These are phyloP conservation scores for Polypterus senegalus DNA, from an alignment of 2,113 vertebrate species.

Conservation along the genomic window DNA sequence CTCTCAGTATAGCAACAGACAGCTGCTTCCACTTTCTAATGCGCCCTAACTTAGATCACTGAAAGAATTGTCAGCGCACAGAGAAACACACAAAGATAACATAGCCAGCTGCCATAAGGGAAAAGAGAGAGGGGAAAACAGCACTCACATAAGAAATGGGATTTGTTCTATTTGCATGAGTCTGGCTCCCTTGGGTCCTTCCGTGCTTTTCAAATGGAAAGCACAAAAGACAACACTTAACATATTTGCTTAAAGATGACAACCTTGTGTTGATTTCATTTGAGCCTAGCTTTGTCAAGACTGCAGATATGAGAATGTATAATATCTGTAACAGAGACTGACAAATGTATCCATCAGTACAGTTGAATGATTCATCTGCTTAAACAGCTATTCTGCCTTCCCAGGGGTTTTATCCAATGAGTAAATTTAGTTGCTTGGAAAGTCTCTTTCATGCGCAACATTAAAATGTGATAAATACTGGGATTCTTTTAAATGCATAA, in stretches of 20 bases:
- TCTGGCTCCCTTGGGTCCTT: slow-evolving; percentile 71
- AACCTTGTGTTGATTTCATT: slow-evolving; percentile 85
- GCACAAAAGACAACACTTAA: slow-evolving; percentile 87
- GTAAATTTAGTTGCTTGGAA: slow-evolving; percentile 74
- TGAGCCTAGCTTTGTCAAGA: slow-evolving; percentile 83
- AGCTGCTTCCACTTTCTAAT: slow-evolving; percentile 98
- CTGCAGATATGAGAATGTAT: slow-evolving; percentile 68
- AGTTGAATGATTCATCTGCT: slow-evolving; percentile 85
- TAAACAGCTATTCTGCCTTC: slow-evolving; percentile 73
- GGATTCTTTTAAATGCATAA: slow-evolving; percentile 39
- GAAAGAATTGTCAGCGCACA: slow-evolving; percentile 91
- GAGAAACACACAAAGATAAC: slow-evolving; percentile 96
- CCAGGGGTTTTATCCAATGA: slow-evolving; percentile 72
- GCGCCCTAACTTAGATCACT: slow-evolving; percentile 97
- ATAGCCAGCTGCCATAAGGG: slow-evolving; percentile 86
- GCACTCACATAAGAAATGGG: slow-evolving; percentile 72
- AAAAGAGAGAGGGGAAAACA: slow-evolving; percentile 39
- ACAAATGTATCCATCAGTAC: slow-evolving; percentile 81
- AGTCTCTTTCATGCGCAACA: slow-evolving; percentile 84
- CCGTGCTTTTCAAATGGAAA: slow-evolving; percentile 76
- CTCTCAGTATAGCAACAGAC: slow-evolving; percentile 96
- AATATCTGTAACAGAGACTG: slow-evolving; percentile 73
- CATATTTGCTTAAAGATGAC: slow-evolving; percentile 94
- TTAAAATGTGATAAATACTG: slow-evolving; percentile 60
- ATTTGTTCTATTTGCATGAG: slow-evolving; percentile 80